phyloP scores from a whole-genome alignment of 2,797 vertebrate genomes.

The Glyptemys insculpta region DNA sequence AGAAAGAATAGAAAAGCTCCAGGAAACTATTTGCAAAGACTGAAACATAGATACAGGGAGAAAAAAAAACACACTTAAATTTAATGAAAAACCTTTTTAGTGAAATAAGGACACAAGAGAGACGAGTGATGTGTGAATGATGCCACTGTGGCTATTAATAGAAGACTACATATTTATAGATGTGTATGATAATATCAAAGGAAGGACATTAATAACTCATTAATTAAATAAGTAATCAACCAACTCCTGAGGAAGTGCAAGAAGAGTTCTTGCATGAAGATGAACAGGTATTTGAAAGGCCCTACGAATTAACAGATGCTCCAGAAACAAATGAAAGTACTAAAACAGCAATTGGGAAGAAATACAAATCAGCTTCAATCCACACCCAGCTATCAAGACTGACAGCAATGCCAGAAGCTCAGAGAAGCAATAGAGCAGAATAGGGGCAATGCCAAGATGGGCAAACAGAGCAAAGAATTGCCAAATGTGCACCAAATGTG shows the following conservation, averaged over 20 bases:
- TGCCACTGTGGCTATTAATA: constrained; percentile 11
- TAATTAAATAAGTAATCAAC: not conserved
- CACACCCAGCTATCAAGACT: not conserved
- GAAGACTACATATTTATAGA: constrained; percentile 48
- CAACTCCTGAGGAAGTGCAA: constrained; percentile 11
- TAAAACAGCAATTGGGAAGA: not conserved
- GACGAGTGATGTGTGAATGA: not conserved
- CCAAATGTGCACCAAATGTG: not conserved
- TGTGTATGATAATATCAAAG: constrained; percentile 47
- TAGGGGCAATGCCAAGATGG: not conserved
- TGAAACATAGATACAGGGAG: not conserved
- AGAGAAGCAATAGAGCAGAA: not conserved
- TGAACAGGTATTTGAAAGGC: not conserved
- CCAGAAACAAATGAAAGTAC: not conserved
- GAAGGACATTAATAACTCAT: not conserved
- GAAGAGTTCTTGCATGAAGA: constrained; percentile 12
- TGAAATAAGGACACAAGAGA: not conserved
- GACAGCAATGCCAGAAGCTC: not conserved
- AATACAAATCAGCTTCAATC: not conserved
- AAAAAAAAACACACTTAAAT: not conserved
- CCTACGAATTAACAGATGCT: not conserved
- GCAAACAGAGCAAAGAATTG: not conserved
- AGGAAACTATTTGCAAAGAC: not conserved
- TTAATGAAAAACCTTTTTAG: not conserved
- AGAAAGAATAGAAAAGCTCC: not conserved